Evolutionary conservation across 2,797 vertebrate genomes (phyloP), one percentile per base, ranked within the genome.

Genomic region (Pangasius sanitwongsei): DNA sequence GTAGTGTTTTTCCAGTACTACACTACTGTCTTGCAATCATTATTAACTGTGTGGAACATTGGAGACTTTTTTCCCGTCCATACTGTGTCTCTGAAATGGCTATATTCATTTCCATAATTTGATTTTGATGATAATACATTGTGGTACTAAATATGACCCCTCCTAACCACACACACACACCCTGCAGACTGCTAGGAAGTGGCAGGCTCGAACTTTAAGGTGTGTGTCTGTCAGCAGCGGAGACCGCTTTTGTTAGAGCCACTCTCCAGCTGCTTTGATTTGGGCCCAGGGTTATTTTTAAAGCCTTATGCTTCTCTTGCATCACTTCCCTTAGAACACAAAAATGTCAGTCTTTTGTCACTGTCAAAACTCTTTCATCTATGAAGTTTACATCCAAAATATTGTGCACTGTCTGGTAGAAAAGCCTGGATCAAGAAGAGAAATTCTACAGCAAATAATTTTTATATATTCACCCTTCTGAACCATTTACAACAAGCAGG

Each of bases 291-390:
- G 92, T 94, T 95, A 92, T 94, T 93, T 94, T 93, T 89, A 85
- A 90, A 86, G 87, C 87, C 87, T 83, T 72, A 61, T 85, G 55
- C 90, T 91, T 85, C 69, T 89, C 83, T 94, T 95, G 93, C 94
- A 92, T 95, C 94, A 95, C 90, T 94, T 95, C 94, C 93, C 44
- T 87, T 88, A 65, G 89, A 87, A 84, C 72, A 88, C 91, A 90
- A 89, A 91, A 92, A 94, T 89, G 89, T 91, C 91, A 91, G 90
- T 92, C 82, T 80, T 41, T 78, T 78, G 88, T 90, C 78, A 75
- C 72, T 11, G 18, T 37, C 23, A 55, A 88, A 28, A 50, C 16
- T 31, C 48, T 50, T 44, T 82, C n/a, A 2, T 53, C 85, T 85
- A 83, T 89, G 87, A 92, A 90, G 89, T 92, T 65, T 48, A 59